Percentiles rank a stretch among this genome's conserved stretches.
phyloP scores from a whole-genome alignment of 2,888 invertebrate genomes.

The Campopleginae sp. region DNA sequence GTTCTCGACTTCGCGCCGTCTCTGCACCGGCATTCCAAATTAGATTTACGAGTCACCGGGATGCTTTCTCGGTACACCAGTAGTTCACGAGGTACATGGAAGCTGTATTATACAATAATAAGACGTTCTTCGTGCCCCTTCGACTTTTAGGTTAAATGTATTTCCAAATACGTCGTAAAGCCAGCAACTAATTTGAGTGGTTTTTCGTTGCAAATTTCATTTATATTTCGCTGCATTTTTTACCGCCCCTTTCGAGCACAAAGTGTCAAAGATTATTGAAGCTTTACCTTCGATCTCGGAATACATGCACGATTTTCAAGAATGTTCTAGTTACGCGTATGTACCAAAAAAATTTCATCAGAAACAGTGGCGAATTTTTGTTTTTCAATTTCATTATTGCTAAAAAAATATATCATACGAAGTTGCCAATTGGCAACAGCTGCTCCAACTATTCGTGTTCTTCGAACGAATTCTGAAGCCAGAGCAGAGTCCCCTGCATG shows the following conservation, averaged over 20 bases:
- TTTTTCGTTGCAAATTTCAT: background rate
- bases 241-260: no score
- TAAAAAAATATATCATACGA: background rate
- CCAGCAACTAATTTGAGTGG: background rate
- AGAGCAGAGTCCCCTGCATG: background rate
- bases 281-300: background rate
- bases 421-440: background rate
- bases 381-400: background rate
- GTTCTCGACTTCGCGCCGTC: slow-evolving; percentile 56
- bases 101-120: slow-evolving; percentile 6
- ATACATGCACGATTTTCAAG: background rate
- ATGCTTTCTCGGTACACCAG: slow-evolving; percentile 57
- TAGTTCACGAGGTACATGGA: slow-evolving; percentile 21
- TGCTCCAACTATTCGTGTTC: slow-evolving; percentile 10
- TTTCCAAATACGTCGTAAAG: background rate
- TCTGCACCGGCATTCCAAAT: slow-evolving; percentile 68
- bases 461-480: background rate
- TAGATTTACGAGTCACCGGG: slow-evolving; percentile 69
- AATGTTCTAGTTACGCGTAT: background rate
- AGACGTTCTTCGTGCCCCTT: background rate
- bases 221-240: no score
- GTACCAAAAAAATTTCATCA: background rate
- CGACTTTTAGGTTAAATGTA: background rate
- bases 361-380: background rate
- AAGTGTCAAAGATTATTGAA: background rate